A percentile compares a stretch with the other conserved stretches of the same genome.
These are phyloP conservation scores for Criorhina ranunculi DNA, from an alignment of 2,888 invertebrate genomes.

Conservation along the genomic window DNA sequence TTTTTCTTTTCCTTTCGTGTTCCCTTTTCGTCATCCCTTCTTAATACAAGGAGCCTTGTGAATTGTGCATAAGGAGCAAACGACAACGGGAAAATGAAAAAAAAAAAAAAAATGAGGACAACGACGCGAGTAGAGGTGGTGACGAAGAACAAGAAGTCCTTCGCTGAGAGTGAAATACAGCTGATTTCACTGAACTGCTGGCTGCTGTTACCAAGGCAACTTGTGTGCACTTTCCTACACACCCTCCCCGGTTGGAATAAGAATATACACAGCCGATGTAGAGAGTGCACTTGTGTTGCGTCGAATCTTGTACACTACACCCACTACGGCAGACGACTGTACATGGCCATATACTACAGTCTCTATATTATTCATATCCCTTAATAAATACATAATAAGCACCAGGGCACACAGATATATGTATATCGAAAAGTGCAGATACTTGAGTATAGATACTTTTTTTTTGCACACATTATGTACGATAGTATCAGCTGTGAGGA, in stretches of 20 bases:
- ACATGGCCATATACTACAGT: constrained; percentile 3
- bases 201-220: constrained; percentile 73
- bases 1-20: constrained; percentile 49
- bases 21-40: constrained; percentile 51
- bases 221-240: constrained; percentile 60
- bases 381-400: constrained; percentile 61
- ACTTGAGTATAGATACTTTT: constrained; percentile 30
- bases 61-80: constrained; percentile 27
- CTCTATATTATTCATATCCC: constrained; percentile 45
- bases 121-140: constrained; percentile 28
- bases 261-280: constrained; percentile 4
- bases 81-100: constrained; percentile 10
- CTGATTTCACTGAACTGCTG: constrained; percentile 56
- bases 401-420: constrained; percentile 9
- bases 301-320: constrained; percentile 50
- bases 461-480: constrained; percentile 14
- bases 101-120: constrained; percentile 55
- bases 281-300: constrained; percentile 53
- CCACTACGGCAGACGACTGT: constrained; percentile 22
- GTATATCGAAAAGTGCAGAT: constrained; percentile 49
- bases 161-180: constrained; percentile 65
- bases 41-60: constrained; percentile 57
- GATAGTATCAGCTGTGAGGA: constrained; percentile 68
- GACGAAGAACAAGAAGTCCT: constrained; percentile 67
- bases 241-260: not conserved